Conservation (phyloP, 2,888 invertebrate species). For the Nowickia ferox region DNA sequence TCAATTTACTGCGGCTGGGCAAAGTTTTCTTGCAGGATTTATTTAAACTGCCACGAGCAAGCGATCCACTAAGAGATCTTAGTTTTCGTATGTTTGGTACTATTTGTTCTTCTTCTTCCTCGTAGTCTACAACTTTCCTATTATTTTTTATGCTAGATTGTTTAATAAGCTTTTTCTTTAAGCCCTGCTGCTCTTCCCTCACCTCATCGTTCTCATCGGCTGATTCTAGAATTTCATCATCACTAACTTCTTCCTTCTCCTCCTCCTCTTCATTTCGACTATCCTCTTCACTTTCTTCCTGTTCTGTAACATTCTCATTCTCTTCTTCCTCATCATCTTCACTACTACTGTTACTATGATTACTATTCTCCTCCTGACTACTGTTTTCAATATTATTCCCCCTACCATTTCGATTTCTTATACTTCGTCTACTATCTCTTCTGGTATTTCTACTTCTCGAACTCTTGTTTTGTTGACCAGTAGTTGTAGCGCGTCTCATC, state of each 20-base stretch:
- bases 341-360: conserved; percentile 70
- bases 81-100: conserved; percentile 42
- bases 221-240: conserved; percentile 12
- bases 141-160: conserved; percentile 14
- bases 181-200: conserved; percentile 7
- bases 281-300: conserved; percentile 29
- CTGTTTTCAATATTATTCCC: conserved; percentile 35
- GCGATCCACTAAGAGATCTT: conserved; percentile 46
- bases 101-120: conserved; percentile 26
- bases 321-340: conserved; percentile 56
- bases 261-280: conserved; percentile 71
- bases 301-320: conserved; percentile 9
- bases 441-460: conserved; percentile 16
- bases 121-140: conserved; percentile 30
- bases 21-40: conserved; percentile 56
- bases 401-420: conserved; percentile 51
- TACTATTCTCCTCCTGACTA: conserved; percentile 25
- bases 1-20: conserved; percentile 2
- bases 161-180: background rate
- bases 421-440: conserved; percentile 27
- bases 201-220: conserved; percentile 2
- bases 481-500: conserved; percentile 35
- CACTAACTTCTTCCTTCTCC: conserved; percentile 26
- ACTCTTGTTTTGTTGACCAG: conserved; percentile 42
- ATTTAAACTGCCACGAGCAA: conserved; percentile 60